phyloP scores from a whole-genome alignment of 2,113 vertebrate genomes.

The Arothron firmamentum region DNA sequence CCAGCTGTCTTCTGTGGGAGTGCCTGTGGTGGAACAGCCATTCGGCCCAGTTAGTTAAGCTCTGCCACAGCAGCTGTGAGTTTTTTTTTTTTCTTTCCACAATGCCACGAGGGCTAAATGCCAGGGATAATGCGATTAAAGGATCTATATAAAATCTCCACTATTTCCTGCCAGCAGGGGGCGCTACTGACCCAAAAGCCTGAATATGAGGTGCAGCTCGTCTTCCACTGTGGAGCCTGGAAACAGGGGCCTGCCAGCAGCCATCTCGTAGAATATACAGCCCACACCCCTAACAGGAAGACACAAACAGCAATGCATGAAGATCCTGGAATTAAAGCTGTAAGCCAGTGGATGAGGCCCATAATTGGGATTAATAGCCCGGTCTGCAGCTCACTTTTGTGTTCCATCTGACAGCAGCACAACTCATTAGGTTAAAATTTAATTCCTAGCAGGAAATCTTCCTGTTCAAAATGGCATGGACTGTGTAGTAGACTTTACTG shows the following conservation, averaged over 20 bases:
- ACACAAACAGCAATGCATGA: constrained; percentile 1
- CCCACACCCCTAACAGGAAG: constrained; percentile 84
- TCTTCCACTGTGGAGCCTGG: constrained; percentile 95
- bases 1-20: constrained; percentile 91
- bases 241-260: constrained; percentile 92
- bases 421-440: too few species aligned
- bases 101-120: constrained; percentile 33
- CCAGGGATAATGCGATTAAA: constrained; percentile 51
- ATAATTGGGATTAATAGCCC: too few species aligned
- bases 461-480: neutral
- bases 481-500: neutral
- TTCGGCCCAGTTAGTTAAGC: constrained; percentile 22
- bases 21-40: constrained; percentile 76
- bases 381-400: too few species aligned
- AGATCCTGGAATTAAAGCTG: neutral
- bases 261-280: constrained; percentile 98
- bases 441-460: neutral
- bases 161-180: constrained; percentile 48
- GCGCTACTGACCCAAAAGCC: constrained; percentile 85
- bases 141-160: constrained; percentile 22
- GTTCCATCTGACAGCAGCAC: too few species aligned
- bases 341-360: too few species aligned
- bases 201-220: constrained; percentile 93
- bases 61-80: constrained; percentile 38
- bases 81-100: constrained; percentile 21